Conservation (phyloP, 2,113 vertebrate genomes). For the Psammodynastes pulverulentus region DNA sequence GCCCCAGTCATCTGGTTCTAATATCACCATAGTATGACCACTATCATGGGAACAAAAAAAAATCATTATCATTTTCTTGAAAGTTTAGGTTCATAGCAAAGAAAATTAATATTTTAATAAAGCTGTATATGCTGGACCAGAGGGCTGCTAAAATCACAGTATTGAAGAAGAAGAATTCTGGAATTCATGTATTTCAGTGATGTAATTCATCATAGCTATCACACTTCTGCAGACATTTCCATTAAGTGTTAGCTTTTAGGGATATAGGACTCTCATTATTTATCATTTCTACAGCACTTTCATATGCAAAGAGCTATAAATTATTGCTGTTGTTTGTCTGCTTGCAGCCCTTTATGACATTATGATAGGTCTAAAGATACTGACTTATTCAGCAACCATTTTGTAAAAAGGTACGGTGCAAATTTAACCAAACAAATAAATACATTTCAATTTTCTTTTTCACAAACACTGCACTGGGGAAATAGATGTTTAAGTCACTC, state of each 20-base stretch:
- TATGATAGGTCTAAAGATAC: not conserved
- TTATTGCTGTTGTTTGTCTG: not conserved
- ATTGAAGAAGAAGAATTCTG: not conserved
- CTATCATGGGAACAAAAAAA: not conserved
- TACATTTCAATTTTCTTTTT: not conserved
- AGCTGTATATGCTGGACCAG: not conserved
- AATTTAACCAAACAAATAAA: not conserved
- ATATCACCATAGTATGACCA: not conserved
- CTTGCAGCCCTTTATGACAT: not conserved
- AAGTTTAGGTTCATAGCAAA: not conserved
- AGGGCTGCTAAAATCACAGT: not conserved
- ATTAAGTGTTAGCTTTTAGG: slow-evolving; percentile 13
- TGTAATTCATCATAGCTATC: slow-evolving; percentile 1
- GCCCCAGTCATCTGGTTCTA: no score
- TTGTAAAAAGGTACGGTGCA: not conserved
- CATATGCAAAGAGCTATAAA: not conserved
- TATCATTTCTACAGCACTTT: not conserved
- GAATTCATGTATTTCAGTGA: not conserved
- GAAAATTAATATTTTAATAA: not conserved
- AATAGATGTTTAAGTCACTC: not conserved
- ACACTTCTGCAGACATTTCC: not conserved
- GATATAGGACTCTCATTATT: slow-evolving; percentile 4
- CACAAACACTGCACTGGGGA: not conserved
- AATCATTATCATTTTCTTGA: not conserved
- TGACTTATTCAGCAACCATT: not conserved